Evolutionary conservation across 2,797 vertebrate species (phyloP).

Genomic region (Vultur gryphus): DNA sequence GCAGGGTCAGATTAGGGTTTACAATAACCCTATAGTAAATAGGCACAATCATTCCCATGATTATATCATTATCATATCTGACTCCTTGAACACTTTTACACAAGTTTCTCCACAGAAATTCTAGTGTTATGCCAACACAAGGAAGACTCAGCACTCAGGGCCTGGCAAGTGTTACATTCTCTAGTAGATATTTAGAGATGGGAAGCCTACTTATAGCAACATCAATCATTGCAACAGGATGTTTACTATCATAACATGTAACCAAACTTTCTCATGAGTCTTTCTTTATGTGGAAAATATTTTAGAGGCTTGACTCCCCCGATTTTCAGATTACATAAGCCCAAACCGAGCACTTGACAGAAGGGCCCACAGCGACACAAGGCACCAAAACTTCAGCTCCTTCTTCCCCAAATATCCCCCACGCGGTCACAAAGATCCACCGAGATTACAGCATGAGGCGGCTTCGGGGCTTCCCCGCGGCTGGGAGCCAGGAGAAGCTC

Average conservation of each 20-base stretch:
- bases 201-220: neutral
- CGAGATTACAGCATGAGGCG: accelerated
- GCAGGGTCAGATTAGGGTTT: neutral
- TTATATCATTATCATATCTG: accelerated
- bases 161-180: neutral
- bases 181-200: neutral
- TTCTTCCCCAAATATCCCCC: neutral
- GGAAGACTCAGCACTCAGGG: neutral
- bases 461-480: neutral
- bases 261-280: neutral
- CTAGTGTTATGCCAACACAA: neutral
- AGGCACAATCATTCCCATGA: neutral
- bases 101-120: neutral
- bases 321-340: neutral
- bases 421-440: neutral
- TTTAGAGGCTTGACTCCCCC: neutral
- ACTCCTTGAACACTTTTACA: neutral
- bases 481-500: neutral
- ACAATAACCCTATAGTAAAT: neutral
- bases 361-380: neutral
- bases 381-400: neutral
- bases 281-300: neutral
- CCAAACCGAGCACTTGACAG: neutral
- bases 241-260: accelerated
- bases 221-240: neutral